phyloP scores from a whole-genome alignment of 2,113 vertebrate genomes.

The Felis chaus region DNA sequence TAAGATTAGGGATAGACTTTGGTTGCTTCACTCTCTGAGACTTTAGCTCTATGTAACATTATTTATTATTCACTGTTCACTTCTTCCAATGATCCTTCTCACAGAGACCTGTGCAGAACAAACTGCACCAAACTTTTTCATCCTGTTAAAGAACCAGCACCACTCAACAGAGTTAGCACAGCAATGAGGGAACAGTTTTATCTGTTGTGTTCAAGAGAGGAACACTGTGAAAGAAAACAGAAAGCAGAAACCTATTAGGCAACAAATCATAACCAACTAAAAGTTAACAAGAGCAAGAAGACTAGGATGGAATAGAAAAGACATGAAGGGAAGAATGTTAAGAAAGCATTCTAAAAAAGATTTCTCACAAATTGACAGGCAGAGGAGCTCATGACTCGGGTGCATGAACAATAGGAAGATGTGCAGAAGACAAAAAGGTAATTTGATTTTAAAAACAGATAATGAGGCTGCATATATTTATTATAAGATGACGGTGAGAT shows the following conservation, averaged over 20 bases:
- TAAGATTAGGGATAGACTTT: neutral
- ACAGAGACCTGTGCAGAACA: neutral
- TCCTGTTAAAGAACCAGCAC: neutral
- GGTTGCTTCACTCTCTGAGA: neutral
- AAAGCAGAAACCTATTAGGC: neutral
- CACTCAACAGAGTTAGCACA: neutral
- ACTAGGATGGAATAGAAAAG: neutral
- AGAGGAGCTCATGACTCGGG: neutral
- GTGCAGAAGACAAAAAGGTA: constrained; percentile 5
- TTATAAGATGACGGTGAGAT: neutral
- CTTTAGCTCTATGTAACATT: neutral
- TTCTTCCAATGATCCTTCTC: neutral
- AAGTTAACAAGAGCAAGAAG: neutral
- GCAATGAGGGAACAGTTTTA: neutral
- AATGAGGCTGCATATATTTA: neutral
- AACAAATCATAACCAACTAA: constrained; percentile 2
- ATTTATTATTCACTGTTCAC: neutral
- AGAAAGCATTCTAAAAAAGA: neutral
- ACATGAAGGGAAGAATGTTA: neutral
- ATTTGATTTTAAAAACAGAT: constrained; percentile 34
- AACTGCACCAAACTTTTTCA: neutral
- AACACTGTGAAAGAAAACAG: neutral
- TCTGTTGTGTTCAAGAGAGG: neutral
- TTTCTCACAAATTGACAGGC: neutral
- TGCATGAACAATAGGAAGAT: neutral